A percentile compares a stretch with the other conserved stretches of the same genome.
phyloP scores from a whole-genome alignment of 2,113 vertebrate genomes.

The Sceloporus tristichus region DNA sequence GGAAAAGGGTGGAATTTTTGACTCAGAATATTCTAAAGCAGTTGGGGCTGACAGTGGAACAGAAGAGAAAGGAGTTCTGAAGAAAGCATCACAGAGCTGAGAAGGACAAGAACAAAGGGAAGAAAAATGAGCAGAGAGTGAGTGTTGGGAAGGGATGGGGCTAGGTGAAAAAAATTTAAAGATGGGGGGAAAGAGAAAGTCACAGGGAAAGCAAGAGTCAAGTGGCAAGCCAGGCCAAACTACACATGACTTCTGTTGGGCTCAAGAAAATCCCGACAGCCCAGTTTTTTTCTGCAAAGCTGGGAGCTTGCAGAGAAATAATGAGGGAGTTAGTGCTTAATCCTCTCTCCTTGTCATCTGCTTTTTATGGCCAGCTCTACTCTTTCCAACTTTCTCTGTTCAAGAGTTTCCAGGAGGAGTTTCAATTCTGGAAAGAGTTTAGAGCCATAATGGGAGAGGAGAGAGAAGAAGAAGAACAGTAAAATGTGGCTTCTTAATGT shows the following conservation, averaged over 20 bases:
- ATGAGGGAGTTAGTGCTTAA: neutral
- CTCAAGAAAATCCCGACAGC: neutral
- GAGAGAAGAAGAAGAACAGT: too few relatives aligned
- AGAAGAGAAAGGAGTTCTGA: neutral
- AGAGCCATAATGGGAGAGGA: too few relatives aligned
- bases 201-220: neutral
- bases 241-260: neutral
- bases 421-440: too few relatives aligned
- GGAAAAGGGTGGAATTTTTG: neutral
- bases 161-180: neutral
- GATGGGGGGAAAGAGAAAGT: too few relatives aligned
- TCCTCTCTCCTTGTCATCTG: neutral
- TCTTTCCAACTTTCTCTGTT: neutral
- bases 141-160: slow-evolving; percentile 14
- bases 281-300: neutral
- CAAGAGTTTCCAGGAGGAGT: too few relatives aligned
- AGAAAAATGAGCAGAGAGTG: slow-evolving; percentile 38
- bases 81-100: fast-evolving
- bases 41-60: slow-evolving; percentile 8
- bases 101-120: slow-evolving; percentile 13
- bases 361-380: neutral
- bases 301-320: neutral
- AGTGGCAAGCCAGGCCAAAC: neutral
- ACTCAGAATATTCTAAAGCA: neutral
- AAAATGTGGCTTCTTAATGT: neutral